Percentiles rank a stretch among this genome's conserved stretches.
These are phyloP conservation scores for Brachionichthys hirsutus DNA, from an alignment of 2,113 vertebrate species.

Conservation along the genomic window DNA sequence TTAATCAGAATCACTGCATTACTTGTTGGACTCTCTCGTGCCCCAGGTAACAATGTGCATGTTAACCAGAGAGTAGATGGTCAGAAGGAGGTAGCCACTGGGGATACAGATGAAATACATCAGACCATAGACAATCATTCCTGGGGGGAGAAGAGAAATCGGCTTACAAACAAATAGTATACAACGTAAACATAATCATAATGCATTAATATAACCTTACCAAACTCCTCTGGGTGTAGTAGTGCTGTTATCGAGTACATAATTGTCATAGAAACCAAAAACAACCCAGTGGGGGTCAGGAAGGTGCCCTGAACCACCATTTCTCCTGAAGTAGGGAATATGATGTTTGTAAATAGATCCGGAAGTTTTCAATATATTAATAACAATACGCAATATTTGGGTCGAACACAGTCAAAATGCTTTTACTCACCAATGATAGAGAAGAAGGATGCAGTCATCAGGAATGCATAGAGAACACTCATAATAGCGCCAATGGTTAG, in stretches of 20 bases:
- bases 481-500: conserved; percentile 77
- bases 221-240: conserved; percentile 78
- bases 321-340: conserved; percentile 65
- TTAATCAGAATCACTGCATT: conserved; percentile 9
- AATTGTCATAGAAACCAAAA: conserved; percentile 78
- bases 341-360: too few species aligned
- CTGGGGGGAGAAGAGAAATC: conserved; percentile 26
- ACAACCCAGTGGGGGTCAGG: conserved; percentile 79
- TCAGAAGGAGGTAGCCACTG: conserved; percentile 81
- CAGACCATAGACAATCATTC: conserved; percentile 79
- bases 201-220: conserved; percentile 38
- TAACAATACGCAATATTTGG: not conserved
- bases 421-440: conserved; percentile 77
- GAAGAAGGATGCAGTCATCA: conserved; percentile 81
- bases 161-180: not conserved
- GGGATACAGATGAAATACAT: conserved; percentile 85
- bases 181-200: too few species aligned
- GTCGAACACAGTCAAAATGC: not conserved
- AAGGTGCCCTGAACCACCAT: conserved; percentile 78
- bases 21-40: conserved; percentile 79
- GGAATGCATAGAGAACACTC: conserved; percentile 81
- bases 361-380: not conserved
- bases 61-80: conserved; percentile 84
- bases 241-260: conserved; percentile 77
- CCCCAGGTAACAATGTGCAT: conserved; percentile 84